Conservation (phyloP, 2,888 invertebrate species). For the Neoscelio sp. region DNA sequence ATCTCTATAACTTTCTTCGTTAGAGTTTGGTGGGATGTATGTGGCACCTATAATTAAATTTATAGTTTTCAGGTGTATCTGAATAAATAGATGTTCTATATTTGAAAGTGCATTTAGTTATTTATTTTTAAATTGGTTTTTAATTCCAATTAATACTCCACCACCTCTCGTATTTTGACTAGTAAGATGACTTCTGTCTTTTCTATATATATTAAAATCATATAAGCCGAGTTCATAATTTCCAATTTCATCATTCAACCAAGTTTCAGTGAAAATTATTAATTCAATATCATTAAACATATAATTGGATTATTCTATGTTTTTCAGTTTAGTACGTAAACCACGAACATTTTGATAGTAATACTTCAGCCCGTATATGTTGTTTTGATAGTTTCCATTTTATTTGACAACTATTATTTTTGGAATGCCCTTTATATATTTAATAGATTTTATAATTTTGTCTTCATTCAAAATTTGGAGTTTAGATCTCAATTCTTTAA, state of each 20-base stretch:
- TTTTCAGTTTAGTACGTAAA: background rate
- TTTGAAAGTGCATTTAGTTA: background rate
- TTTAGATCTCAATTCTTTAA: background rate
- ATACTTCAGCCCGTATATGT: background rate
- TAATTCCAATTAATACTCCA: slow-evolving; percentile 14
- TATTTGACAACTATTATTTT: slow-evolving; percentile 1
- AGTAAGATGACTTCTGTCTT: background rate
- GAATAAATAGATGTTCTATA: slow-evolving; percentile 31
- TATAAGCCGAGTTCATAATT: background rate
- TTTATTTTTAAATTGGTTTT: background rate
- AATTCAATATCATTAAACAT: slow-evolving; percentile 4
- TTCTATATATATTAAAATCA: slow-evolving; percentile 15
- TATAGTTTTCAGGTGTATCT: background rate
- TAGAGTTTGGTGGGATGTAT: slow-evolving; percentile 2
- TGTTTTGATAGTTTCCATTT: background rate
- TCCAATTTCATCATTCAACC: background rate
- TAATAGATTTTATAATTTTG: slow-evolving; percentile 2
- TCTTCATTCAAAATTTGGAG: background rate
- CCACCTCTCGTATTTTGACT: background rate
- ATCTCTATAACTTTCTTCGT: no score
- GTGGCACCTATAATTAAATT: background rate
- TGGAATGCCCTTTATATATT: slow-evolving; percentile 1
- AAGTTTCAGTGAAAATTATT: slow-evolving; percentile 16
- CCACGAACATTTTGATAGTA: slow-evolving; percentile 29
- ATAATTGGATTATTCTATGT: slow-evolving; percentile 16